Evolutionary conservation across 2,113 vertebrate genomes (phyloP).

Genomic region (Hystrix brachyura): DNA sequence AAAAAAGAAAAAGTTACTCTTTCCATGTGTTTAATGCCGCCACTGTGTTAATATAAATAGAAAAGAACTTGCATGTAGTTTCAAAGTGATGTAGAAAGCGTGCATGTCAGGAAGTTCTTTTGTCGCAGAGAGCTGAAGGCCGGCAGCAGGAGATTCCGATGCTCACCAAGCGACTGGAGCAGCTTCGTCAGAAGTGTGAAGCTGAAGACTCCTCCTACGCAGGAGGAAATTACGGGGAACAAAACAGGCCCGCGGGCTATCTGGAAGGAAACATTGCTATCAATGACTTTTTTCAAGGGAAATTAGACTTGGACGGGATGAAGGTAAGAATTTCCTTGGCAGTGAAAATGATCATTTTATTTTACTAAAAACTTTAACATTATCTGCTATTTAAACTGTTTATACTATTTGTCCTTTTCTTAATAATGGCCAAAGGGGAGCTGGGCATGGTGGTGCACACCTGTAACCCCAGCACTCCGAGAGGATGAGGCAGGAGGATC

Average conservation of each 20-base stretch:
- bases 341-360: slow-evolving; percentile 12
- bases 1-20: not conserved
- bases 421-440: not conserved
- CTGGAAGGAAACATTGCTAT: slow-evolving; percentile 59
- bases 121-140: slow-evolving; percentile 36
- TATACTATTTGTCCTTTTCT: not conserved
- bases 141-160: slow-evolving; percentile 66
- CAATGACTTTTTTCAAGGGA: slow-evolving; percentile 61
- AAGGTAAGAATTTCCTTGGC: slow-evolving; percentile 55
- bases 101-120: not conserved
- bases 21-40: slow-evolving; percentile 12
- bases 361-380: not conserved
- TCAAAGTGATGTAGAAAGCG: not conserved
- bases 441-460: not conserved
- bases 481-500: no score
- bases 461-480: no score
- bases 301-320: slow-evolving; percentile 64
- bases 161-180: slow-evolving; percentile 60
- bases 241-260: slow-evolving; percentile 44
- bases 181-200: slow-evolving; percentile 48
- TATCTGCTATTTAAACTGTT: slow-evolving; percentile 48
- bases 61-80: not conserved
- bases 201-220: slow-evolving; percentile 41
- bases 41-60: not conserved
- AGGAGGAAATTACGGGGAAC: slow-evolving; percentile 47